phyloP scores from a whole-genome alignment of 2,888 invertebrate genomes.

The Fabriciana adippe region DNA sequence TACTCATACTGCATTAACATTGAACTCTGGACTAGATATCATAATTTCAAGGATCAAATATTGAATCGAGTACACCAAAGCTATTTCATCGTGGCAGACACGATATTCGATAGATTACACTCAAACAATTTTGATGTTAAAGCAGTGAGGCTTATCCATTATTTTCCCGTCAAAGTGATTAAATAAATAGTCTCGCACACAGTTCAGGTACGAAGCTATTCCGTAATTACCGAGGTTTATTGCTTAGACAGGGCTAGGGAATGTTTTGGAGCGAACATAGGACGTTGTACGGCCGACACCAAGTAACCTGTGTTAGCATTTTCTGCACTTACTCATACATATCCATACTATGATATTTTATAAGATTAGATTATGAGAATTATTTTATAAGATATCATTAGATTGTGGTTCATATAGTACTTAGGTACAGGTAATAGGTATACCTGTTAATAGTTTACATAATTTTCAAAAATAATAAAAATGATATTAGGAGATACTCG shows the following conservation, averaged over 20 bases:
- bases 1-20: constrained; percentile 6
- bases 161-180: constrained; percentile 81
- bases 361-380: background rate
- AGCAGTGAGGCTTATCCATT: constrained; percentile 61
- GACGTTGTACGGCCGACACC: constrained; percentile 46
- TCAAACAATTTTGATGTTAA: constrained; percentile 57
- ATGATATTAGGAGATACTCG: no score
- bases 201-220: constrained; percentile 71
- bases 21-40: constrained; percentile 16
- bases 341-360: constrained; percentile 4
- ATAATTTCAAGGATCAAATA: constrained; percentile 46
- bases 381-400: no score
- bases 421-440: background rate
- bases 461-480: background rate
- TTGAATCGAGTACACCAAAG: constrained; percentile 55
- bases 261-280: constrained; percentile 60
- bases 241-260: constrained; percentile 66
- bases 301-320: constrained; percentile 54
- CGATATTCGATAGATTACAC: constrained; percentile 58
- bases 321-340: constrained; percentile 40
- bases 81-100: constrained; percentile 57
- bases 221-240: constrained; percentile 77
- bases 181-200: constrained; percentile 75
- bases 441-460: background rate
- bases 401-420: no score